phyloP scores from a whole-genome alignment of 2,888 invertebrate genomes.

The Uropetala carovei region DNA sequence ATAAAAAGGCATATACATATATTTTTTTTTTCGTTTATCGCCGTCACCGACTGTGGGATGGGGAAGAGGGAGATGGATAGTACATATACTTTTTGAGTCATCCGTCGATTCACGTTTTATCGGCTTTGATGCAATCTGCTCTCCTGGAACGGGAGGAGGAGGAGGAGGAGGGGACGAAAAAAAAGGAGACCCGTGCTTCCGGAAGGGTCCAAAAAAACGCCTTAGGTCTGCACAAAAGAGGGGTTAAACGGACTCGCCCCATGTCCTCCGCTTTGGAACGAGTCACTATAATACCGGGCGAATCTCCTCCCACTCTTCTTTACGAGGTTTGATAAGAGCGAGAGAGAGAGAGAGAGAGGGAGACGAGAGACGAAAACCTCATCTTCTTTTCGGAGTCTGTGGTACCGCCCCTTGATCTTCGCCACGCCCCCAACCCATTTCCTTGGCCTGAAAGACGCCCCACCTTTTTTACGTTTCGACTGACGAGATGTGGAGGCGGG shows the following conservation, averaged over 20 bases:
- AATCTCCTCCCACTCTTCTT: background rate
- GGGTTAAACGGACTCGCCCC: background rate
- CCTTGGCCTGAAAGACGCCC: slow-evolving; percentile 54
- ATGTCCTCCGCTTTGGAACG: background rate
- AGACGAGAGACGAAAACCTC: slow-evolving; percentile 37
- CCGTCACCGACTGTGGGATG: too few relatives aligned
- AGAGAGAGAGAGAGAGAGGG: background rate
- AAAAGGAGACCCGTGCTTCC: background rate
- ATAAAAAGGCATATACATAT: too few relatives aligned
- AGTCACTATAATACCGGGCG: background rate
- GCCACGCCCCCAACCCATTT: slow-evolving; percentile 59
- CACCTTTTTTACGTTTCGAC: slow-evolving; percentile 59
- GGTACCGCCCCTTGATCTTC: slow-evolving; percentile 53
- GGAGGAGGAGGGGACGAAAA: background rate
- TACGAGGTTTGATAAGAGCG: background rate
- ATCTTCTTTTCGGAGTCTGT: slow-evolving; percentile 47
- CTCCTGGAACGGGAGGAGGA: background rate
- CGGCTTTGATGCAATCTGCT: background rate
- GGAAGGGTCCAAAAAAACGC: background rate
- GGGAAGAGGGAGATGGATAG: too few relatives aligned
- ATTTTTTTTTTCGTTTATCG: too few relatives aligned
- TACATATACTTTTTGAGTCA: background rate
- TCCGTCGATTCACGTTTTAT: slow-evolving; percentile 7
- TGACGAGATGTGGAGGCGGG: slow-evolving; percentile 40
- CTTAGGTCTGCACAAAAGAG: slow-evolving; percentile 1